Base-by-base conservation (phyloP, 2,113 vertebrate genomes). In the Xiphophorus couchianus region DNA sequence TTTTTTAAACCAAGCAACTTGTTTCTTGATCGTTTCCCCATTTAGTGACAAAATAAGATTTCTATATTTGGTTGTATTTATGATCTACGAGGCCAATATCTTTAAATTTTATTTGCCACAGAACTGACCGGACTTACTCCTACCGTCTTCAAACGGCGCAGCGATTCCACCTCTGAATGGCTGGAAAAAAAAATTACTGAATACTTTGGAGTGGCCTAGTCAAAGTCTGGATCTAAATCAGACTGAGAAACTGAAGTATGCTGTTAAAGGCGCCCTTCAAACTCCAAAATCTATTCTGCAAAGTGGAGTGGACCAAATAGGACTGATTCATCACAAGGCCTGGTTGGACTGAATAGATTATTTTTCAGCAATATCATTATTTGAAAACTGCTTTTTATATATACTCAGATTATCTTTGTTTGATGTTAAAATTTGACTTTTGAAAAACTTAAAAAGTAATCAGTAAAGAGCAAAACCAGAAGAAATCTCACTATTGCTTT, bases 401-500 rank as follows among this genome's bases (percentile, higher is more conserved):
- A 25, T 54, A 54, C 48, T 54, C 5, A 8, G 48, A 54, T 54
- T 54, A 54, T 54, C 48, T 22, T 51, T 54, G 6, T 22, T 22
- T 54, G 48, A 54, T 54, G 19, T 19, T 9, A 19, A 22, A 54
- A 54, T 54, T 54, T 0, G 19, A 5, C 48, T 25, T 19, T 11
- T 37, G 31, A 33, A 33, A 33, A 33, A 7, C 31, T 33, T 33
- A 33, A 48, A 22, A 1, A 19, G 19, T 8, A 12, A 5, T 5
- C 39, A 54, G 19, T 6, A 22, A 54, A 54, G 19, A 58, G 25
- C 22, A 54, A 54, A 54, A 54, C 1, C 51, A 58, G 25, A 58
- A 58, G 51, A 25, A 54, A 44, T 19, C 17, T 58, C 69, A 76
- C 85, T 72, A 17, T 42, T 85, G 68, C 76, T 77, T 85, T 84